These are phyloP conservation scores for Eutrigla gurnardus DNA, from an alignment of 2,797 vertebrate species.

Conservation along the genomic window DNA sequence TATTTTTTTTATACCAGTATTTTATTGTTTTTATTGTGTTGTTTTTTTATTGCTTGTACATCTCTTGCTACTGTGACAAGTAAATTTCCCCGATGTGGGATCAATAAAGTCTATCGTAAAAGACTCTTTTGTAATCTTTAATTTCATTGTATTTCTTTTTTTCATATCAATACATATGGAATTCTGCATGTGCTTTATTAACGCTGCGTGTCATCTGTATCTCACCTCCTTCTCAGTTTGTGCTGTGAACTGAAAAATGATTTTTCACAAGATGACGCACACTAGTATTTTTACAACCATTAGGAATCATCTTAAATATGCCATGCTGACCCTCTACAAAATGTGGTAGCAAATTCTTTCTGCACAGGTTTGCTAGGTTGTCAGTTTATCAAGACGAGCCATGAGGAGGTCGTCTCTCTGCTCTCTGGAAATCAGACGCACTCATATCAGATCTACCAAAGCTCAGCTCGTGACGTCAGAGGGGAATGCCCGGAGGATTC, in stretches of 20 bases:
- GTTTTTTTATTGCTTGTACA: no score
- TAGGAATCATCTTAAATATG: slow-evolving; percentile 9
- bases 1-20: no score
- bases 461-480: slow-evolving; percentile 22
- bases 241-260: slow-evolving; percentile 13
- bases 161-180: slow-evolving; percentile 8
- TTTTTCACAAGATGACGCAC: slow-evolving; percentile 24
- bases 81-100: no score
- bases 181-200: slow-evolving; percentile 25
- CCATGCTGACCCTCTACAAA: slow-evolving; percentile 1
- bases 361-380: background rate
- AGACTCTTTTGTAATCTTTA: no score
- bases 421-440: slow-evolving; percentile 7
- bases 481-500: slow-evolving; percentile 18
- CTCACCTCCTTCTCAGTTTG: slow-evolving; percentile 30
- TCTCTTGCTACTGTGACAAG: no score
- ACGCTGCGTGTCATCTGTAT: slow-evolving; percentile 8
- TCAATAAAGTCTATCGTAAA: no score
- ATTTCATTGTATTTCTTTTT: background rate
- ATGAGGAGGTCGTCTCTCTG: no score
- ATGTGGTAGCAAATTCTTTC: slow-evolving; percentile 7
- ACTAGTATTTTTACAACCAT: slow-evolving; percentile 4
- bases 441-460: background rate
- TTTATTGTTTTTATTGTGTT: no score
- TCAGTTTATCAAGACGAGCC: no score